Conservation (phyloP, 2,797 vertebrate species). For the Macrochelys suwanniensis region DNA sequence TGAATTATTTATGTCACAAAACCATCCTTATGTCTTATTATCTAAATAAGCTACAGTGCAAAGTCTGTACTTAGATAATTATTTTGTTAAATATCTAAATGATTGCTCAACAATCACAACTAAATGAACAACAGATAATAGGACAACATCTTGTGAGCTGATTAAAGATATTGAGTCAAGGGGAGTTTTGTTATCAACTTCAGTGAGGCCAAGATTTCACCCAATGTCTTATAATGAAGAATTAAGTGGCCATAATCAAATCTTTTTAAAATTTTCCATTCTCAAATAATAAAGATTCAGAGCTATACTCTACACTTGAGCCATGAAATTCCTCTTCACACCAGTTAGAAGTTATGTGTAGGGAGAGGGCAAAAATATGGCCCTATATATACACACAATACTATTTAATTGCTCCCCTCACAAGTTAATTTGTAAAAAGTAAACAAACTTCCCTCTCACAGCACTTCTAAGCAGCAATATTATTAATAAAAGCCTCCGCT, state of each 20-base stretch:
- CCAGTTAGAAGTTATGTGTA: no score
- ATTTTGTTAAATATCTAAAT: neutral
- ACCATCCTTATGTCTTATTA: neutral
- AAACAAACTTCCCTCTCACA: no score
- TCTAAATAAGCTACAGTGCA: no score
- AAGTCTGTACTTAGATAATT: no score
- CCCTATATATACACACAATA: no score
- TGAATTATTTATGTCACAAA: neutral
- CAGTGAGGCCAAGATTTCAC: neutral
- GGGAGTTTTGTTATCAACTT: neutral
- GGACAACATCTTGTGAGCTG: neutral
- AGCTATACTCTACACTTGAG: neutral
- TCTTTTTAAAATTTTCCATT: neutral
- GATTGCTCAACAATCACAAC: slow-evolving; percentile 24
- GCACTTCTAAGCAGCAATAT: no score
- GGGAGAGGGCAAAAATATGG: no score
- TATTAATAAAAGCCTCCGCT: no score
- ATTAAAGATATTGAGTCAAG: neutral
- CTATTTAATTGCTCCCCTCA: no score
- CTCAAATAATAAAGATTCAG: neutral
- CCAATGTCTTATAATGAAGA: neutral
- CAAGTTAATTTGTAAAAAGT: no score
- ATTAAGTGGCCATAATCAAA: neutral
- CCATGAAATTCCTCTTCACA: no score
- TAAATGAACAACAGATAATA: slow-evolving; percentile 25